Conservation (phyloP, 2,797 vertebrate genomes). For the Glyptemys insculpta region DNA sequence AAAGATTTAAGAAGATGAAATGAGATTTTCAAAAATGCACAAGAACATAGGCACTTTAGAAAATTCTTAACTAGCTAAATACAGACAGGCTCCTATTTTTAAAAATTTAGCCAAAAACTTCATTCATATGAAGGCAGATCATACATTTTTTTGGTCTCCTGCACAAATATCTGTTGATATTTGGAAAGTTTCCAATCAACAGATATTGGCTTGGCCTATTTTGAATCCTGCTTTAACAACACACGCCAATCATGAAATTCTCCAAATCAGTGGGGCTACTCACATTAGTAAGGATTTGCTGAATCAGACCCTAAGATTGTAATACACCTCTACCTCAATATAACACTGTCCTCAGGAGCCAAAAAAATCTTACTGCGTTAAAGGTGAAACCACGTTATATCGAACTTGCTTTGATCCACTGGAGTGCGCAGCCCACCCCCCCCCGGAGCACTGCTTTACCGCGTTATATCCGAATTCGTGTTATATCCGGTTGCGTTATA, state of each 20-base stretch:
- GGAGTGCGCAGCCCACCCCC: no score
- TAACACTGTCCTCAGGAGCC: no score
- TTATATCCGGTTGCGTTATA: no score
- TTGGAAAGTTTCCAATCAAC: accelerated
- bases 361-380: no score
- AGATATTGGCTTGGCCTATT: not conserved
- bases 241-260: not conserved
- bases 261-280: not conserved
- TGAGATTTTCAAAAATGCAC: not conserved
- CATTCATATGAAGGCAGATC: not conserved
- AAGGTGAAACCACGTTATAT: no score
- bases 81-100: not conserved
- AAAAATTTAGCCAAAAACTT: not conserved
- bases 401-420: no score
- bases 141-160: not conserved
- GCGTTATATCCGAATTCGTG: no score
- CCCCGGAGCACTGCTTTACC: no score
- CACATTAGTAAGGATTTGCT: not conserved
- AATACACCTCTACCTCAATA: no score
- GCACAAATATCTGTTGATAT: not conserved
- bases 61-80: not conserved
- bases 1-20: not conserved
- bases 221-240: not conserved
- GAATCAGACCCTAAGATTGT: not conserved
- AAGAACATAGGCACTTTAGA: not conserved